Evolutionary conservation across 35 echinoderm and acorn worm species (phyloP).

Genomic region (Apostichopus japonicus): DNA sequence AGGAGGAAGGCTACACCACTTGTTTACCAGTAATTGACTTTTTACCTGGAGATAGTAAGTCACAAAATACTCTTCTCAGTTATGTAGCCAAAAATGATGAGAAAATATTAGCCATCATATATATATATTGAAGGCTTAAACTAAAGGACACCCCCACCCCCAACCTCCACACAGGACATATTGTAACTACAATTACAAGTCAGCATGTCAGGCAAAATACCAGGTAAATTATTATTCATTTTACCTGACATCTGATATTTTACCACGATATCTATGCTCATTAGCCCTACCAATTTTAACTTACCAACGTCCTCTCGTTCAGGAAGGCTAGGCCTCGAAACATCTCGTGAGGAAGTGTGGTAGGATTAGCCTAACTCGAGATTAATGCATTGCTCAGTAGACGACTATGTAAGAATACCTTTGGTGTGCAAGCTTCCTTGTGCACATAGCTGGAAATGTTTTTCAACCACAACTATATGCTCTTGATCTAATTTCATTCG

Average conservation of each 20-base stretch:
- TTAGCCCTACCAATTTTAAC: too few relatives aligned
- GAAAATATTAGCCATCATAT: neutral
- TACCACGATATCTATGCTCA: too few relatives aligned
- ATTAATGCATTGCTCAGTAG: neutral
- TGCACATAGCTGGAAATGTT: neutral
- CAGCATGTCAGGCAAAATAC: too few relatives aligned
- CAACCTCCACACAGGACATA: too few relatives aligned
- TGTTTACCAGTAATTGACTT: conserved; percentile 4
- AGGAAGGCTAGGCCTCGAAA: too few relatives aligned
- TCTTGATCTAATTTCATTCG: neutral
- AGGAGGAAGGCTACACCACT: conserved; percentile 3
- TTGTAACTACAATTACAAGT: too few relatives aligned
- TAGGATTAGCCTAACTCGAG: neutral
- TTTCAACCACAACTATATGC: neutral
- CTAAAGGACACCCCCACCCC: too few relatives aligned
- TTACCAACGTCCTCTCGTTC: too few relatives aligned
- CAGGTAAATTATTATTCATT: too few relatives aligned
- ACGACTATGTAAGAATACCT: neutral
- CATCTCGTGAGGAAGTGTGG: neutral
- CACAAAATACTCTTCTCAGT: neutral
- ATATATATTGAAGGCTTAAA: neutral
- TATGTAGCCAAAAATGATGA: neutral
- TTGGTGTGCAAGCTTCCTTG: neutral
- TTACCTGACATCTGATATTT: too few relatives aligned
- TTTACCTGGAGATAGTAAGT: conserved; percentile 15